Percentiles rank a stretch among this genome's conserved stretches.
Evolutionary conservation across 2,113 vertebrate genomes (phyloP).

Genomic region (Phaethon lepturus): DNA sequence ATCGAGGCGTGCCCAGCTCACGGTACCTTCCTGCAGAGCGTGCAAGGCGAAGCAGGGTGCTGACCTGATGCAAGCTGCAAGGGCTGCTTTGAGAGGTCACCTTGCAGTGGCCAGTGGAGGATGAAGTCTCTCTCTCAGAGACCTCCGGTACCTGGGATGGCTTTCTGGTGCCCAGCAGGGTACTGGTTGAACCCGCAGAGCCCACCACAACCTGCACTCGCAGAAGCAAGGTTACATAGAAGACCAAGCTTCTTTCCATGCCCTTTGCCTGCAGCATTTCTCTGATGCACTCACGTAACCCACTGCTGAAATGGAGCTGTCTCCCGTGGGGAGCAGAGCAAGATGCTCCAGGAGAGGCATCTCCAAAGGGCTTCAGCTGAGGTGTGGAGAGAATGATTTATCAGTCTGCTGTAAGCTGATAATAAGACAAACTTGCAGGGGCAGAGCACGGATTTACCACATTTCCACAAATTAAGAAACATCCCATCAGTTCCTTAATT

Average conservation of each 20-base stretch:
- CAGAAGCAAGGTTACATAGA: background rate
- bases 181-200: background rate
- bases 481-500: background rate
- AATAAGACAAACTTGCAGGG: background rate
- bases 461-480: background rate
- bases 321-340: background rate
- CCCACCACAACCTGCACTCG: background rate
- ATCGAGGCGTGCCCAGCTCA: background rate
- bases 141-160: rapidly evolving
- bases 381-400: background rate
- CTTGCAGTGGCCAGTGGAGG: background rate
- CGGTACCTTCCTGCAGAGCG: rapidly evolving
- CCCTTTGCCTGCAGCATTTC: background rate
- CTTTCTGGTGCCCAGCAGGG: background rate
- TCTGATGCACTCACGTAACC: background rate
- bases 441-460: background rate
- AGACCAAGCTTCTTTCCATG: background rate
- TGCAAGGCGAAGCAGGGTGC: rapidly evolving
- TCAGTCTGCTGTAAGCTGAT: background rate
- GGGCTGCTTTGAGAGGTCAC: background rate
- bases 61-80: background rate
- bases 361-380: background rate
- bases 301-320: background rate
- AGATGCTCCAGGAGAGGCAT: background rate
- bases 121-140: background rate